Evolutionary conservation across 1,140 invertebrate genomes (phyloP), one percentile per base, ranked within the genome.

Genomic region (Bombus sibiricus): DNA sequence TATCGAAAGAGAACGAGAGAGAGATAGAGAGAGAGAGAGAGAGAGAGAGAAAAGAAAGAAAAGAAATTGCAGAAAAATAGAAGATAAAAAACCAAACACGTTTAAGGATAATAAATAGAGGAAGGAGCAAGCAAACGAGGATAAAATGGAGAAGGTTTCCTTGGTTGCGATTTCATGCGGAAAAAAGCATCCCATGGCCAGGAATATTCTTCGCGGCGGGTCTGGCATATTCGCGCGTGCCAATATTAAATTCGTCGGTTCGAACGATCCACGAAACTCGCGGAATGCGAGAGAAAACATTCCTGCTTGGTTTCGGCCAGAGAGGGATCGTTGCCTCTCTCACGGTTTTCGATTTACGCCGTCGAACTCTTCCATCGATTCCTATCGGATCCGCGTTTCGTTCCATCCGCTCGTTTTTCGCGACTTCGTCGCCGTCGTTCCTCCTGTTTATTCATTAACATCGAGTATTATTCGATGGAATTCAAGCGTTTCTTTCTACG

Each of bases 161-260:
- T 37, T 2, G 41, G 43, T 81, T 15, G 72, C 82, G 72, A 84
- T 79, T 79, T 76, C 75, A 75, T 34, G 32, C 22, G 75, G 25
- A 43, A 72, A n/a, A 62, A 68, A 79, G 43, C 75, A 73, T 87
- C 74, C 73, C 47, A 6, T 28, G 34, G 72, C 59, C 43, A 25
- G 75, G 59, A 79, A 86, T 57, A 57, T 59, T 41, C 74, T 41
- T 32, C 57, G 18, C 34, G 72, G 37, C 74, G 69, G 32, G 28
- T 41, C 75, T 83, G 72, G 74, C 69, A 41, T 76, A 62, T 79
- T 68, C 64, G 25, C 74, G 77, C 84, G 87, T 89, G 81, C 85
- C 83, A 83, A 90, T 90, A 90, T 90, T 90, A 90, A 90, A 90
- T 90, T 90, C 88, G 41, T 41, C 73, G 74, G 32, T 64, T 37